Base-by-base conservation (phyloP, 2,113 vertebrate species). In the Chrysemys picta region DNA sequence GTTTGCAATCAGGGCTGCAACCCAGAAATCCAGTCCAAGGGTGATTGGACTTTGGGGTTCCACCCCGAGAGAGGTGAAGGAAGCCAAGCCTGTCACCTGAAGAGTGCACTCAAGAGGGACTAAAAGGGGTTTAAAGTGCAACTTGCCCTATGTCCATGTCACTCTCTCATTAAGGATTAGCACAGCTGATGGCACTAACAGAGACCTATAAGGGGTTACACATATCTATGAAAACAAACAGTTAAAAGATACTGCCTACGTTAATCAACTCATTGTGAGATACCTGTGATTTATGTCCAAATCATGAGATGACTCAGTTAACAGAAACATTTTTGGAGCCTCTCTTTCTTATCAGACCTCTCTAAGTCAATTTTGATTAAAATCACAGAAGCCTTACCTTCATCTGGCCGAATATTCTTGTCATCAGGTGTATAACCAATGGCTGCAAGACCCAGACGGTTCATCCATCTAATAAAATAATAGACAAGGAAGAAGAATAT, bases 371-470 rank as follows among this genome's bases (percentile, higher is more conserved):
- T 82, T 11, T 75, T 86, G 12, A 69, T 95, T 69, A 31, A 2
- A 50, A 17, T 54, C 62, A 82, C 83, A 90, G 91, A 90, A 91
- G 49, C n/a, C 95, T 98, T 98, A 99, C 99, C 99, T 99, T 99
- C 99, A 96, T 99, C 99, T 24, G 99, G 99, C 87, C 99, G 98
- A 72, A 99, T 98, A 89, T 99, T 98, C 93, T 99, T 99, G 95
- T 99, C 99, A 93, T 99, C 99, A 35, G 99, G 99, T 25, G 99
- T 99, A 97, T 99, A 99, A 80, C 99, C 99, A 89, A 99, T 99
- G 35, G 99, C 99, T 93, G 99, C 99, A 1, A 99, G 97, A 24
- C 99, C 99, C 80, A 99, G 97, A n/a, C 99, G 98, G 93, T 99
- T 99, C 99, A 99, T 99, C 99, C 99, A 99, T 93, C 99, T 99